These are phyloP conservation scores for Dasypolia templi DNA, from an alignment of 2,888 invertebrate species.

Conservation along the genomic window DNA sequence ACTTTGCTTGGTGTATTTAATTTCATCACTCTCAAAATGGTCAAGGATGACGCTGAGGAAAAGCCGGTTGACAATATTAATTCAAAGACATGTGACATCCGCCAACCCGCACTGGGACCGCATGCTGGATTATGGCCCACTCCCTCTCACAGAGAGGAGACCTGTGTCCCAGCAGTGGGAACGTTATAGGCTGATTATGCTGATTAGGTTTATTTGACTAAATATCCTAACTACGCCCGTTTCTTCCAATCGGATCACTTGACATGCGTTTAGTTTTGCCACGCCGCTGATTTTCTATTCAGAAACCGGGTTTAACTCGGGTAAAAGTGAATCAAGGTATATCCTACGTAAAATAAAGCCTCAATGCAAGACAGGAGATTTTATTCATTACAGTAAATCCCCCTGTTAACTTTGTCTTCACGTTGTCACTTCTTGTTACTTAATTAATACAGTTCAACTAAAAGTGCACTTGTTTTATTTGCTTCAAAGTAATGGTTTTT, in stretches of 20 bases:
- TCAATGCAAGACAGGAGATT: constrained; percentile 1
- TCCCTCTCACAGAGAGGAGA: too few relatives aligned
- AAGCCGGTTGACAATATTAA: too few relatives aligned
- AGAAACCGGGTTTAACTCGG: background rate
- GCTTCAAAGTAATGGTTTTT: background rate
- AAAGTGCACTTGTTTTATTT: constrained; percentile 52
- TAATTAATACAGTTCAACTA: constrained; percentile 72
- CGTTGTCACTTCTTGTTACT: constrained; percentile 71
- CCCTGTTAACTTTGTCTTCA: constrained; percentile 52
- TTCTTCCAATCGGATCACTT: background rate
- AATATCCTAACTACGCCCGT: background rate
- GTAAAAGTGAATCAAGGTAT: background rate
- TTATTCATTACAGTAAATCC: constrained; percentile 31
- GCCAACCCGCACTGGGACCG: too few relatives aligned
- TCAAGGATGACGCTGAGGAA: too few relatives aligned
- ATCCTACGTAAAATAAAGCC: background rate
- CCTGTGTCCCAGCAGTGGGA: too few relatives aligned
- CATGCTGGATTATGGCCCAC: too few relatives aligned
- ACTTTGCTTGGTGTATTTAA: too few relatives aligned
- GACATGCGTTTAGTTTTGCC: background rate
- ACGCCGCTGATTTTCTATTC: background rate
- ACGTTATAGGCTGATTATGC: too few relatives aligned
- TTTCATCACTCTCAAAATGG: too few relatives aligned
- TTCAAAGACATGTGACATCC: too few relatives aligned
- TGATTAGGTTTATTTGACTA: too few relatives aligned